phyloP scores from a whole-genome alignment of 1,140 invertebrate genomes.

The Schlechtendalia chinensis region DNA sequence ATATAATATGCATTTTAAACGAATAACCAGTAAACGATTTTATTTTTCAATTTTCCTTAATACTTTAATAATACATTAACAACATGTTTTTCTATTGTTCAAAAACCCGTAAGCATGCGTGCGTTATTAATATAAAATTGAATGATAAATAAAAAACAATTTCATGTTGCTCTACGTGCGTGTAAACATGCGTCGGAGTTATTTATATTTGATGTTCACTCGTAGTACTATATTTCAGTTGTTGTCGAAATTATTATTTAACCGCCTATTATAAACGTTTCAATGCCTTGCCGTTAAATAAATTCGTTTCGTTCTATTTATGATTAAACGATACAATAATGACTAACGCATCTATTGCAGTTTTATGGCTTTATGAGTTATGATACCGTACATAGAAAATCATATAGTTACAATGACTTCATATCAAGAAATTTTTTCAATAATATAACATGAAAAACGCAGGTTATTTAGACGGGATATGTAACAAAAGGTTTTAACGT shows the following conservation, averaged over 20 bases:
- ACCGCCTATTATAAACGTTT: background rate
- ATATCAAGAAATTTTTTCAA: background rate
- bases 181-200: background rate
- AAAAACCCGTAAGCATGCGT: too few species aligned
- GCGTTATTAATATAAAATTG: too few species aligned
- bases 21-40: too few species aligned
- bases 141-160: background rate
- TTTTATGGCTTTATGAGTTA: background rate
- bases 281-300: background rate
- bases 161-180: background rate
- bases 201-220: background rate
- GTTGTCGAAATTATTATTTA: conserved; percentile 10
- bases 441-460: too few species aligned
- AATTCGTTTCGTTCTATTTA: background rate
- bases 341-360: background rate
- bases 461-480: too few species aligned
- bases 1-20: too few species aligned
- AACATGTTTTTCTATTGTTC: too few species aligned
- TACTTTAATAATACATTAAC: too few species aligned
- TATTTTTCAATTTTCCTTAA: too few species aligned
- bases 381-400: background rate
- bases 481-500: too few species aligned
- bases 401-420: too few species aligned
- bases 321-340: background rate
- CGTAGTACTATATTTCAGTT: background rate